Conservation (phyloP, 2,797 vertebrate species). For the Myotis findleyi region DNA sequence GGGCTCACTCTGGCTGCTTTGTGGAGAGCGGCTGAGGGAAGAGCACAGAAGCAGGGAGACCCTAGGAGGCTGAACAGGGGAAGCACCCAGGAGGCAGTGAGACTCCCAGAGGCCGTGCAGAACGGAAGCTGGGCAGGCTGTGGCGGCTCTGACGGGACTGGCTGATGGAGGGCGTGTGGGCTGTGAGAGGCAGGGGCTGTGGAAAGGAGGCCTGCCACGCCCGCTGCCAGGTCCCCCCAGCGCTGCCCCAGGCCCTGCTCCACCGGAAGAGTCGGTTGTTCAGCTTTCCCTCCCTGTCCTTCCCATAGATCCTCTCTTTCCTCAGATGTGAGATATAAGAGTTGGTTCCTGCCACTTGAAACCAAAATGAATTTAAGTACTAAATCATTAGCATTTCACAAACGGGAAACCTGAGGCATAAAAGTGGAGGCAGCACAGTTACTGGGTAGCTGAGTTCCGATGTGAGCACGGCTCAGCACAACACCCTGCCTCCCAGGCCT, state of each 20-base stretch:
- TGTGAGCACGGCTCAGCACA: background rate
- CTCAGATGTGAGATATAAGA: background rate
- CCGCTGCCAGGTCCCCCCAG: background rate
- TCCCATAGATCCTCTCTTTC: background rate
- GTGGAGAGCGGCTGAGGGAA: background rate
- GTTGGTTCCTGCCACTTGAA: background rate
- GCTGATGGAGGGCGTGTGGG: fast-evolving
- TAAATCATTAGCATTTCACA: background rate
- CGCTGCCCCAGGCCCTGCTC: background rate
- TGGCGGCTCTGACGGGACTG: fast-evolving
- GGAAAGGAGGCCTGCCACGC: background rate
- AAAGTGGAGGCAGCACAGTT: background rate
- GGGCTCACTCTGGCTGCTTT: background rate
- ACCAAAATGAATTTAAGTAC: background rate
- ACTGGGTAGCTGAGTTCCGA: background rate
- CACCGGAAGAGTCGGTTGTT: background rate
- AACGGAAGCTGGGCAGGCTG: background rate
- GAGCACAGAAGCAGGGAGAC: background rate
- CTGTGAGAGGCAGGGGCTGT: background rate
- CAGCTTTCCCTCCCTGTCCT: background rate
- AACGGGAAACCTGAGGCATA: background rate
- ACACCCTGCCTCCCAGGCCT: background rate
- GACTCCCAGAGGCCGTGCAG: fast-evolving
- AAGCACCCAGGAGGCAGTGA: background rate
- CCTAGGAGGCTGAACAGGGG: background rate